Evolutionary conservation across 2,888 invertebrate species (phyloP).

Genomic region (Erebia aethiops): DNA sequence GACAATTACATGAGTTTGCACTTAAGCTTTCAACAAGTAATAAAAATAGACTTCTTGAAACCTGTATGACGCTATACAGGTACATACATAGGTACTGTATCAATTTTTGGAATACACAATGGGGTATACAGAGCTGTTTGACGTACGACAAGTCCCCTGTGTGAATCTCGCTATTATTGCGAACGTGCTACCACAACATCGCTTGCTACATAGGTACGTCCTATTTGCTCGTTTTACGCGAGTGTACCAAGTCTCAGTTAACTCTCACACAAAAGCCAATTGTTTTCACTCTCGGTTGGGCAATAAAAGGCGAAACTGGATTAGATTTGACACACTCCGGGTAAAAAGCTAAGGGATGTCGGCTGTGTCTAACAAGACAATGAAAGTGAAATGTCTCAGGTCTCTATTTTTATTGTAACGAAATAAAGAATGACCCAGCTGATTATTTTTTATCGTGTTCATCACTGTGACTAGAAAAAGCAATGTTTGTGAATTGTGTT

Average conservation of each 20-base stretch:
- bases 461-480: neutral
- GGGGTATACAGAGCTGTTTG: neutral
- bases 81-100: neutral
- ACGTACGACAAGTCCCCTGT: neutral
- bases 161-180: slow-evolving; percentile 30
- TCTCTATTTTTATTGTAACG: neutral
- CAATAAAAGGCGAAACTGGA: slow-evolving; percentile 23
- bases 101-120: neutral
- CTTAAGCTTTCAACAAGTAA: no score
- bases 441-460: neutral
- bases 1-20: no score
- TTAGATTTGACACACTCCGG: slow-evolving; percentile 20
- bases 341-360: slow-evolving; percentile 12
- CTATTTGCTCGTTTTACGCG: slow-evolving; percentile 31
- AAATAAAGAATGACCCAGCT: neutral
- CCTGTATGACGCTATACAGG: neutral
- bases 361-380: neutral
- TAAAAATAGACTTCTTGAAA: neutral
- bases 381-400: neutral
- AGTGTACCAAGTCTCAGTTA: slow-evolving; percentile 29
- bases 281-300: slow-evolving; percentile 33
- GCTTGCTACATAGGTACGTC: slow-evolving; percentile 17
- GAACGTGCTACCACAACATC: slow-evolving; percentile 30
- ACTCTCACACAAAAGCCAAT: slow-evolving; percentile 27
- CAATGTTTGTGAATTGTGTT: no score